Evolutionary conservation across 2,113 vertebrate species (phyloP).

Genomic region (Misgurnus anguillicaudatus): DNA sequence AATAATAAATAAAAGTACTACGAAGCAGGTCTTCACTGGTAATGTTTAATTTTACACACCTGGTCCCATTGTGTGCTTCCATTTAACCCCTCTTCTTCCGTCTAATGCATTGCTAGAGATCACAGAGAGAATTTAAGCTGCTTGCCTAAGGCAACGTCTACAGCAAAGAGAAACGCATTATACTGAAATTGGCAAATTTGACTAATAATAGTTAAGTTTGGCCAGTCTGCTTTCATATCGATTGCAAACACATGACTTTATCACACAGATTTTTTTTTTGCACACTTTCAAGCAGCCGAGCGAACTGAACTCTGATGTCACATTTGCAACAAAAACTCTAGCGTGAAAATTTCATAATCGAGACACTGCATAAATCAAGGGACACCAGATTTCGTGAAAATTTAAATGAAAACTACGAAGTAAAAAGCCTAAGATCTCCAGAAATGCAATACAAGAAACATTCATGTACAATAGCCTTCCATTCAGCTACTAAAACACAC

Average conservation of each 20-base stretch:
- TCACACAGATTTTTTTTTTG: background rate
- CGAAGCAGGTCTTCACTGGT: too few species aligned
- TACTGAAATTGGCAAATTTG: background rate
- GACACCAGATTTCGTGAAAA: background rate
- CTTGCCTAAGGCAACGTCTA: background rate
- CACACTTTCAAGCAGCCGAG: background rate
- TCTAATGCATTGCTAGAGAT: background rate
- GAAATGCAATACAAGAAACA: background rate
- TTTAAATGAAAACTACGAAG: background rate
- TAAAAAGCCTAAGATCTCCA: background rate
- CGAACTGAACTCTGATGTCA: too few species aligned
- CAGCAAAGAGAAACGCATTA: background rate
- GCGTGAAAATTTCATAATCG: too few species aligned
- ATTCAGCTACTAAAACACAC: background rate
- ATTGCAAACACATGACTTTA: background rate
- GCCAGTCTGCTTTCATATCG: background rate
- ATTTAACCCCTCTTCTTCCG: background rate
- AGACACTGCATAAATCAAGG: background rate
- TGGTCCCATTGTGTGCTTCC: too few species aligned
- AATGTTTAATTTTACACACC: too few species aligned
- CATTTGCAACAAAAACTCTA: too few species aligned
- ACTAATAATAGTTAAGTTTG: background rate
- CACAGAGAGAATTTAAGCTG: background rate
- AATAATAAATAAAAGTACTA: constrained; percentile 17
- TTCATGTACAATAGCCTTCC: constrained; percentile 5